phyloP scores from a whole-genome alignment of 2,888 invertebrate species.

The Octonoba sinensis region DNA sequence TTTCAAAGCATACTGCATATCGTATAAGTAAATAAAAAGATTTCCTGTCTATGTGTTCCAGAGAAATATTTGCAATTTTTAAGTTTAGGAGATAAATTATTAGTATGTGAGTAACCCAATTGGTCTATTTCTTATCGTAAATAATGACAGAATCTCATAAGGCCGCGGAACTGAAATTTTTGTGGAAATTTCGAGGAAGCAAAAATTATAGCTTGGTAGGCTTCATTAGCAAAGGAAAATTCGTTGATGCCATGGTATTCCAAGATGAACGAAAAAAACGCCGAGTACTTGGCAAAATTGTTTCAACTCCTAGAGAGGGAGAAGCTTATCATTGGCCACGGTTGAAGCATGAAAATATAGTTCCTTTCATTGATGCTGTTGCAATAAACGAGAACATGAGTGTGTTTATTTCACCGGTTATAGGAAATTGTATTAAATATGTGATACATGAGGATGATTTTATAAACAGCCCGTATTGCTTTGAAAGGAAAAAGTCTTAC shows the following conservation, averaged over 20 bases:
- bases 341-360: constrained; percentile 39
- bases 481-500: constrained; percentile 38
- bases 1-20: too few relatives aligned
- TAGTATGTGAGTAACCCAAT: too few relatives aligned
- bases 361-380: constrained; percentile 29
- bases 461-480: constrained; percentile 8
- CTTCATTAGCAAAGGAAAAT: constrained; percentile 13
- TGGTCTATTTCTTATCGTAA: too few relatives aligned
- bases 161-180: constrained; percentile 19
- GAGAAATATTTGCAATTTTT: too few relatives aligned
- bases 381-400: constrained; percentile 32
- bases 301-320: constrained; percentile 24
- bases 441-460: constrained; percentile 27
- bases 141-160: not conserved
- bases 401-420: constrained; percentile 18
- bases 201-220: constrained; percentile 32
- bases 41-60: too few relatives aligned
- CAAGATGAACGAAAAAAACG: constrained; percentile 16
- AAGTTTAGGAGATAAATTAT: too few relatives aligned
- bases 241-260: constrained; percentile 18
- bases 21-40: too few relatives aligned
- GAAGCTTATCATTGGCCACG: constrained; percentile 53
- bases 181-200: constrained; percentile 51
- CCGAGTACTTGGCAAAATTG: constrained; percentile 29
- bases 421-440: constrained; percentile 14